Percentiles rank a stretch among this genome's conserved stretches.
Evolutionary conservation across 2,113 vertebrate genomes (phyloP).

Genomic region (Halcyon malimbica): DNA sequence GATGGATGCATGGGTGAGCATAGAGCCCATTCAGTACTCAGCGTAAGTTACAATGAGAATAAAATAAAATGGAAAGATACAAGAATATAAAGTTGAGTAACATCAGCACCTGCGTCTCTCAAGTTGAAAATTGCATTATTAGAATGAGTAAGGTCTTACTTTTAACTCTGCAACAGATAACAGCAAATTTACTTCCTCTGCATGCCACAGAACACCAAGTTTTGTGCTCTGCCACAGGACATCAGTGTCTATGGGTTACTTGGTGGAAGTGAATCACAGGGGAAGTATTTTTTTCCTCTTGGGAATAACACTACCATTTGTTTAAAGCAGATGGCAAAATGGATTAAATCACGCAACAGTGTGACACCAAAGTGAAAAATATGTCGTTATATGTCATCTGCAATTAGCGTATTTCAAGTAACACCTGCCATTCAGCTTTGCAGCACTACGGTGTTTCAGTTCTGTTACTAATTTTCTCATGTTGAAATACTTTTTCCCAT

Average conservation of each 20-base stretch:
- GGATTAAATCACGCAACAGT: conserved; percentile 16
- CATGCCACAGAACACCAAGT: neutral
- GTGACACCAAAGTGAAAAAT: conserved; percentile 33
- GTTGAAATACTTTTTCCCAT: neutral
- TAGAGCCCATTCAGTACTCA: neutral
- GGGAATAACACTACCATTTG: conserved; percentile 40
- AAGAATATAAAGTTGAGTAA: neutral
- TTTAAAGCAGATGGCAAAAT: conserved; percentile 64
- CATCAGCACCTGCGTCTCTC: neutral
- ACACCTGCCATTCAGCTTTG: neutral
- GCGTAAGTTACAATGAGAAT: neutral
- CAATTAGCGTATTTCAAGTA: neutral
- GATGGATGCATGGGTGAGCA: neutral
- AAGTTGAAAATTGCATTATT: neutral
- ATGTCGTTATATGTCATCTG: neutral
- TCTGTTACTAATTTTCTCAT: neutral
- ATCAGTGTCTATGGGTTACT: neutral
- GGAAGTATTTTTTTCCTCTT: conserved; percentile 8
- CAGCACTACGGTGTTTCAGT: neutral
- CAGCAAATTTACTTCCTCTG: neutral
- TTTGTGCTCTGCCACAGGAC: neutral
- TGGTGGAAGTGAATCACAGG: conserved; percentile 40
- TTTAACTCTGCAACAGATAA: neutral
- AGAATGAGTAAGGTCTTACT: neutral
- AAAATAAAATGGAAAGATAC: neutral